Evolutionary conservation across 2,113 vertebrate species (phyloP).

Genomic region (Trichechus manatus): DNA sequence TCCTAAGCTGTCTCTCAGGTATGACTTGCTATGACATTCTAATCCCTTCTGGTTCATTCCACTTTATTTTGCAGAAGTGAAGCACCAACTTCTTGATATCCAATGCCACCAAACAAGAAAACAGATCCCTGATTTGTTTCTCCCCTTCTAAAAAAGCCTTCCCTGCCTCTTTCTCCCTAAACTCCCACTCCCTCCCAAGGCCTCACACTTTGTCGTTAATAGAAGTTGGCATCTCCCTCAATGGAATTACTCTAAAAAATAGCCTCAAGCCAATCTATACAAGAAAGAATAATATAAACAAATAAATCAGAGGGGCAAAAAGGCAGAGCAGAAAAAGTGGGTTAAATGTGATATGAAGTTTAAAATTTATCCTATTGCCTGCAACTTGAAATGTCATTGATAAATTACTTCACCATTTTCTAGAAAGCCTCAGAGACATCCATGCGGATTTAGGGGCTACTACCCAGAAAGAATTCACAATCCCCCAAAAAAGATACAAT

Average conservation of each 20-base stretch:
- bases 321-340: constrained; percentile 27
- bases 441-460: background rate
- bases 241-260: constrained; percentile 42
- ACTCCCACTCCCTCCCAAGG: background rate
- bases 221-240: constrained; percentile 13
- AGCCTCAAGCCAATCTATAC: background rate
- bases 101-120: background rate
- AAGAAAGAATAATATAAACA: constrained; percentile 64
- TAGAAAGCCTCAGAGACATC: background rate
- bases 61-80: background rate
- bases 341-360: constrained; percentile 52
- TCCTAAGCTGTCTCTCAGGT: background rate
- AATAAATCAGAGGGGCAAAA: constrained; percentile 67
- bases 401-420: constrained; percentile 33
- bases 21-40: background rate
- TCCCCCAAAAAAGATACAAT: background rate
- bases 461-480: constrained; percentile 15
- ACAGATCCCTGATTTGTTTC: background rate
- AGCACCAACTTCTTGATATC: background rate
- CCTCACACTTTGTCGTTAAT: background rate
- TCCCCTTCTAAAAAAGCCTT: background rate
- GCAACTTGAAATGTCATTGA: constrained; percentile 56
- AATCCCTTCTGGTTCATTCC: background rate
- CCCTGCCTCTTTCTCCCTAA: constrained; percentile 8
- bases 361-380: constrained; percentile 54